Evolutionary conservation across 53 echinoderm and acorn worm species (phyloP).

Genomic region (Echinarachnius parma): DNA sequence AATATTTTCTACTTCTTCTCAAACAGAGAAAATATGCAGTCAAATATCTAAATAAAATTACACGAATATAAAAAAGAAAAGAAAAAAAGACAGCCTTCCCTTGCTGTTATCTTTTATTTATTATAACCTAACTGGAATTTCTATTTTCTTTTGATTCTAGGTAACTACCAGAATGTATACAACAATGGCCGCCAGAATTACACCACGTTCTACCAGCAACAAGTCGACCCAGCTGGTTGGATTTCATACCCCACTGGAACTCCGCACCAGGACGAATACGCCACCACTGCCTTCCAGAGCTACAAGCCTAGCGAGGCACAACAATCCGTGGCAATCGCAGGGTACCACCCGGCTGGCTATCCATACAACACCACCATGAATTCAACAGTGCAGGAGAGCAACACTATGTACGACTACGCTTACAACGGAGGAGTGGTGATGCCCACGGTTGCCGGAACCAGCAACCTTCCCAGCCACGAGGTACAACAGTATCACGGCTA

Average conservation of each 20-base stretch:
- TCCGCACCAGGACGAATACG: constrained; percentile 39
- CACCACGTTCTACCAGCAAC: constrained; percentile 36
- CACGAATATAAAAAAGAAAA: too few species aligned
- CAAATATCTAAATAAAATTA: too few species aligned
- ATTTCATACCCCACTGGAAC: too few species aligned
- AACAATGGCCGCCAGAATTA: constrained; percentile 34
- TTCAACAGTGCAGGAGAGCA: neutral
- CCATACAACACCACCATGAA: constrained; percentile 6
- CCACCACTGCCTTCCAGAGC: constrained; percentile 8
- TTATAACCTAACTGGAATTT: neutral
- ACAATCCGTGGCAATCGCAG: neutral
- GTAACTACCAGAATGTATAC: constrained; percentile 44
- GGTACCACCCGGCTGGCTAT: constrained; percentile 7
- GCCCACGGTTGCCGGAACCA: neutral
- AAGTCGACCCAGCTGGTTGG: too few species aligned
- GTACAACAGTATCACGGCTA: constrained; percentile 18
- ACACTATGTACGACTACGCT: constrained; percentile 24
- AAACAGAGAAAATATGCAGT: too few species aligned
- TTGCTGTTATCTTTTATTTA: too few species aligned
- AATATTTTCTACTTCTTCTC: too few species aligned
- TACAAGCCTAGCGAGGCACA: constrained; percentile 15
- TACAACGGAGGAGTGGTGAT: constrained; percentile 14
- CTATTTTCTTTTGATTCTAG: constrained; percentile 2
- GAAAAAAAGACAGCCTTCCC: too few species aligned
- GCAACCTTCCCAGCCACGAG: neutral